Conservation (phyloP, 1,140 invertebrate genomes). For the Panulirus ornatus region DNA sequence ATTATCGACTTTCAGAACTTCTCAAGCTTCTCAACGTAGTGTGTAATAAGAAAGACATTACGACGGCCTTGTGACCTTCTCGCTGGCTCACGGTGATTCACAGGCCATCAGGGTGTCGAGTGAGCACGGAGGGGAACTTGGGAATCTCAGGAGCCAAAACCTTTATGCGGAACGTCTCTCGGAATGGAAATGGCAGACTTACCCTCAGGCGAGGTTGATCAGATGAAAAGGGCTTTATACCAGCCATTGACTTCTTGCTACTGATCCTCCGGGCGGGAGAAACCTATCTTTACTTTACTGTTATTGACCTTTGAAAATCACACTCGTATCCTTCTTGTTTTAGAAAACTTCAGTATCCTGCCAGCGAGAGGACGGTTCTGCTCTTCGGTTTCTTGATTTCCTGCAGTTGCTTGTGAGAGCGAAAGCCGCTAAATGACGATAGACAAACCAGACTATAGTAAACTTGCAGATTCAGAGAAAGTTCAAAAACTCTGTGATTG, state of each 20-base stretch:
- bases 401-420: too few relatives aligned
- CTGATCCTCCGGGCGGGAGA: neutral
- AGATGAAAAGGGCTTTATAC: constrained; percentile 8
- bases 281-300: neutral
- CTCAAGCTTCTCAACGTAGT: neutral
- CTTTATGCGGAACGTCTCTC: neutral
- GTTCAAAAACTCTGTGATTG: too few relatives aligned
- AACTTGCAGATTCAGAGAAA: too few relatives aligned
- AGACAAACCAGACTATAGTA: too few relatives aligned
- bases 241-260: neutral
- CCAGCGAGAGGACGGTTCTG: too few relatives aligned
- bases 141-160: neutral
- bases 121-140: neutral
- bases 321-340: neutral
- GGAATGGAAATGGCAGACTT: constrained; percentile 12
- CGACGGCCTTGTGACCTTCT: neutral
- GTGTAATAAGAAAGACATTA: neutral
- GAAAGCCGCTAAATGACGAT: too few relatives aligned
- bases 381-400: too few relatives aligned
- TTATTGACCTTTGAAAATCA: neutral
- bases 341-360: too few relatives aligned
- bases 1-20: neutral
- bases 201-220: neutral
- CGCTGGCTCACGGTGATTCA: neutral
- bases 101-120: neutral